These are phyloP conservation scores for Alethe castanea DNA, from an alignment of 2,113 vertebrate species.

Conservation along the genomic window DNA sequence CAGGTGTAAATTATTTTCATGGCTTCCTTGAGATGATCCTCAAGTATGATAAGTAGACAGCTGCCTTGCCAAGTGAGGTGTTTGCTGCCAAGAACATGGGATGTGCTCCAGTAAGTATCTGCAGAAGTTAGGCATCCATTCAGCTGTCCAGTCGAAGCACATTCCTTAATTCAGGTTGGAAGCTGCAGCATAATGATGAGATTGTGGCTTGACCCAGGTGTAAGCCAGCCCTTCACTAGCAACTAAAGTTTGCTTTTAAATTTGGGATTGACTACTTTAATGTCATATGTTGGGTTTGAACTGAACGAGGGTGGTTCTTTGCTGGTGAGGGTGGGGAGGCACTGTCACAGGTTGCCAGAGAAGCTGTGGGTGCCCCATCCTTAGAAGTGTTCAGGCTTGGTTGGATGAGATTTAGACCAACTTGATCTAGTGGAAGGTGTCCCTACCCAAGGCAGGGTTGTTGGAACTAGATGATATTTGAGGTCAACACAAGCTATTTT, in stretches of 20 bases:
- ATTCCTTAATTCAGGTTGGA: background rate
- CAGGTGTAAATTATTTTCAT: background rate
- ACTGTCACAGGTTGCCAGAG: background rate
- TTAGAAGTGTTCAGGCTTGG: background rate
- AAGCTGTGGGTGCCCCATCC: background rate
- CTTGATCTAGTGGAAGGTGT: background rate
- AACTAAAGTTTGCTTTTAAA: background rate
- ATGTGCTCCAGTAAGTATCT: background rate
- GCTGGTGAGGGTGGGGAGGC: background rate
- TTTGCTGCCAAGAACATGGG: background rate
- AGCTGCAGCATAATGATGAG: background rate
- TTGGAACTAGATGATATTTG: background rate
- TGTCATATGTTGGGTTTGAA: background rate
- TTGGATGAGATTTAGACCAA: background rate
- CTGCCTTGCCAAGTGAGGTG: background rate
- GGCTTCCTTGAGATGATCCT: background rate
- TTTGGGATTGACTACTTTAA: background rate
- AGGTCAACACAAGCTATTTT: background rate
- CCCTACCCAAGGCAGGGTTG: background rate
- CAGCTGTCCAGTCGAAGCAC: background rate
- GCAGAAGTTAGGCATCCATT: background rate
- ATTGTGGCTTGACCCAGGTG: background rate
- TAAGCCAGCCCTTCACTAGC: background rate
- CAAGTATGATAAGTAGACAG: background rate
- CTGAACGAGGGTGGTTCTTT: background rate